Evolutionary conservation across 2,113 vertebrate genomes (phyloP).

Genomic region (Datnioides undecimradiatus): DNA sequence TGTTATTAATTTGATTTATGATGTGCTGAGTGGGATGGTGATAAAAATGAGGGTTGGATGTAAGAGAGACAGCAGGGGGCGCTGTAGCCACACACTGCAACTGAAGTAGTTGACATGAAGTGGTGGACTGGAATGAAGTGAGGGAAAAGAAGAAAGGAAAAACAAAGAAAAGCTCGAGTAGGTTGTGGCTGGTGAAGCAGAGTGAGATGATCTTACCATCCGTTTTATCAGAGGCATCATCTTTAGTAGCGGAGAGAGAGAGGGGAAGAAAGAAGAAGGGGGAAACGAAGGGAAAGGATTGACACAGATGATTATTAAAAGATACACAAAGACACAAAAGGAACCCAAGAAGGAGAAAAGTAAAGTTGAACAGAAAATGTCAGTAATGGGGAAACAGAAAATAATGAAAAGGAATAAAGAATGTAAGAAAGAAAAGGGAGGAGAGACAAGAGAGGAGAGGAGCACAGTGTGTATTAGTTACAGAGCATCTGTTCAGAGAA

Average conservation of each 20-base stretch:
- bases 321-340: constrained; percentile 75
- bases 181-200: constrained; percentile 48
- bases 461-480: constrained; percentile 90
- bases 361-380: constrained; percentile 69
- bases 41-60: constrained; percentile 19
- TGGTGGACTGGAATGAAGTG: constrained; percentile 49
- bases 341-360: constrained; percentile 69
- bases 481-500: constrained; percentile 65
- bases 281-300: constrained; percentile 52
- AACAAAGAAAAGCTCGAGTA: constrained; percentile 34
- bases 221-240: constrained; percentile 98
- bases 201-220: constrained; percentile 94
- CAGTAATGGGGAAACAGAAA: constrained; percentile 77
- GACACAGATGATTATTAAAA: constrained; percentile 55
- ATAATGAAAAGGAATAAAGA: constrained; percentile 75
- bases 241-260: constrained; percentile 87
- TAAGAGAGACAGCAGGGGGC: constrained; percentile 65
- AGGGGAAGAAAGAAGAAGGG: constrained; percentile 78
- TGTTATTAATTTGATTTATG: constrained; percentile 37
- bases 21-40: constrained; percentile 20
- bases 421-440: constrained; percentile 79
- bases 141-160: constrained; percentile 34
- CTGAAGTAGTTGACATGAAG: constrained; percentile 33
- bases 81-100: constrained; percentile 52
- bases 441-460: constrained; percentile 87